Evolutionary conservation across 2,888 invertebrate genomes (phyloP), one percentile per base, ranked within the genome.

Genomic region (Harpalus rufipes): DNA sequence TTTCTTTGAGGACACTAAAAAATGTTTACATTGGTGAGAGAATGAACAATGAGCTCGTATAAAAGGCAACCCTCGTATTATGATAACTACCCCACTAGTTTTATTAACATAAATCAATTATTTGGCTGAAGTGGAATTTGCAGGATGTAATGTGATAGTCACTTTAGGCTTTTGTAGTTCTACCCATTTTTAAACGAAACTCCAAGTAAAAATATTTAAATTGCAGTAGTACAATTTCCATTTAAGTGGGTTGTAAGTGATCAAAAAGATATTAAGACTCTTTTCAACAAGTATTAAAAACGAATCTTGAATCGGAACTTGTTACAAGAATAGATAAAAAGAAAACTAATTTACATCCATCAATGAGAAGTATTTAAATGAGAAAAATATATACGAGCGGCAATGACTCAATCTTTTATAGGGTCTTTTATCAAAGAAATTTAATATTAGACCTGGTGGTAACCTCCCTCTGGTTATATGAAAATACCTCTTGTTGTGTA

Each of bases 381-480:
- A 78, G 51, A 44, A 39, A 68, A 39, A 68, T 68, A 65, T 68
- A 68, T 44, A 44, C 61, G 41, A 32, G 58, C 25, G 44, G 61
- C 61, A 41, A 80, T 61, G 78, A 63, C 63, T 84, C 78, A 78
- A 78, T 78, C 84, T 76, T 65, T 78, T 56, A 72, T 72, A 61
- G 65, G 78, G 84, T 84, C 84, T 84, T 84, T 84, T 84, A 84
- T 84, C 84, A 84, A 84, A 78, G 84, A 84, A 63, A 84, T 84
- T 84, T 84, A 84, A 84, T 84, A 78, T 84, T 76, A 84, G 68
- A 63, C 16, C 61, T 16, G 10, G 44, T 65, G 59, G 83, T 61
- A 78, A 84, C 76, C 63, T 25, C 59, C 65, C 80, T 41, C 59
- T 32, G 58, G 80, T 61, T 80, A 84, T 84, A 84, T 84, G 76